Evolutionary conservation across 1,140 invertebrate species (phyloP), one percentile per base, ranked within the genome.

Genomic region (Trachelipus rathkii): DNA sequence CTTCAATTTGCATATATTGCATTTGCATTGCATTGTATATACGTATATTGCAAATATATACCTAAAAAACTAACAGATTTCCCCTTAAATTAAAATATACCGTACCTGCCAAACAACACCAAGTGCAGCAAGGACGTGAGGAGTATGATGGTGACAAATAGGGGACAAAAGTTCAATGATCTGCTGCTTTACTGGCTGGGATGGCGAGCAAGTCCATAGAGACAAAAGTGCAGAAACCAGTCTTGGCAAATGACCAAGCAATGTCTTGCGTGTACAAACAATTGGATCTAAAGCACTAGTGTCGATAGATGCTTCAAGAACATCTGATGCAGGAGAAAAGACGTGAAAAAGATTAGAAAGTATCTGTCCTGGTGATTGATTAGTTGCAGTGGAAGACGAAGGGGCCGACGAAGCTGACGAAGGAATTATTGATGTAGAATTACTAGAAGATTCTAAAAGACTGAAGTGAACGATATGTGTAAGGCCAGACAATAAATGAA

Each of bases 81-180:
- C 6, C 6, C 33, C 6, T 33, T 3, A 19, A n/a, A 71, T 7
- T 11, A 24, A 10, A 10, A 24, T 82, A 78, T 89, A 87, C 71
- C 91, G 87, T 82, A 95, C 93, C 83, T 93, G 90, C 94, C 95
- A 96, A 46, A 93, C 93, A 60, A 95, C 90, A n/a, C 93, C 92
- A 77, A 96, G 88, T 13, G 94, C 92, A 21, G 91, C 90, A 71
- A 97, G 85, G 78, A 97, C 93, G 83, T 92, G 92, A 13, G 89
- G 87, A 44, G 92, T 91, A 84, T 97, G 93, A 83, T 94, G 91
- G 60, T 93, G 88, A 15, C 93, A 93, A 69, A 97, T 91, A 0
- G 95, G 94, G 83, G 92, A 94, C 0, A 97, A 84, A 75, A 96
- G 91, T 83, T 95, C 92, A 72, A 96, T 84, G 43, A 97, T 87